Percentiles rank a stretch among this genome's conserved stretches.
phyloP scores from a whole-genome alignment of 1,140 invertebrate genomes.

The Euura saliciscinereae region DNA sequence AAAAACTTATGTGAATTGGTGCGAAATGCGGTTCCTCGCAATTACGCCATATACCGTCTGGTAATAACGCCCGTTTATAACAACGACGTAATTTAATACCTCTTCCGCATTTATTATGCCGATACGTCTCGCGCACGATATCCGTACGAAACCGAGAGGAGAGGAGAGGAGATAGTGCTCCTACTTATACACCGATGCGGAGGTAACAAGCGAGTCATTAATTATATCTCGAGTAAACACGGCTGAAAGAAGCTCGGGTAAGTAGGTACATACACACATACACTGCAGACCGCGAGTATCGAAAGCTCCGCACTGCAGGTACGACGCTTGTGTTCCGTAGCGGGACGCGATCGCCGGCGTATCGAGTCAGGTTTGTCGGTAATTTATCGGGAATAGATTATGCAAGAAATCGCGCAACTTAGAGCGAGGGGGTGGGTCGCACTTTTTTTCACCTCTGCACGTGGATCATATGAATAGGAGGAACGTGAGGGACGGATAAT shows the following conservation, averaged over 20 bases:
- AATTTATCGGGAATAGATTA: neutral
- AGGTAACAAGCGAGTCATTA: slow-evolving; percentile 5
- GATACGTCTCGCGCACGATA: neutral
- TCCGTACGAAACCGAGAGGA: neutral
- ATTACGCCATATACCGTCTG: no score
- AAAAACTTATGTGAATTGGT: neutral
- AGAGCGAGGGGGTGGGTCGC: neutral
- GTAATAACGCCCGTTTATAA: neutral
- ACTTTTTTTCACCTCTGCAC: neutral
- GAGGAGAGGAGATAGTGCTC: neutral
- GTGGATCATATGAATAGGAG: neutral
- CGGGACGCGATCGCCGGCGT: neutral
- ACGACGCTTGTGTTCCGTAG: neutral
- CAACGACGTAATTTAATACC: neutral
- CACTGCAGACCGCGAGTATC: no score
- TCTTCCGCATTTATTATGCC: neutral
- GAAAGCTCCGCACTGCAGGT: no score
- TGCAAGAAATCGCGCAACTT: neutral
- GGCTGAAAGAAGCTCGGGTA: neutral
- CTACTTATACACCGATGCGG: neutral
- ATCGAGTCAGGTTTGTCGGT: neutral
- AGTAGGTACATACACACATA: neutral
- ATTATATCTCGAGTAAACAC: slow-evolving; percentile 7
- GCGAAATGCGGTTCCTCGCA: neutral
- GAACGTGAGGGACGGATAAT: no score